phyloP scores from a whole-genome alignment of 2,888 invertebrate species.

The Polydrusus cervinus region DNA sequence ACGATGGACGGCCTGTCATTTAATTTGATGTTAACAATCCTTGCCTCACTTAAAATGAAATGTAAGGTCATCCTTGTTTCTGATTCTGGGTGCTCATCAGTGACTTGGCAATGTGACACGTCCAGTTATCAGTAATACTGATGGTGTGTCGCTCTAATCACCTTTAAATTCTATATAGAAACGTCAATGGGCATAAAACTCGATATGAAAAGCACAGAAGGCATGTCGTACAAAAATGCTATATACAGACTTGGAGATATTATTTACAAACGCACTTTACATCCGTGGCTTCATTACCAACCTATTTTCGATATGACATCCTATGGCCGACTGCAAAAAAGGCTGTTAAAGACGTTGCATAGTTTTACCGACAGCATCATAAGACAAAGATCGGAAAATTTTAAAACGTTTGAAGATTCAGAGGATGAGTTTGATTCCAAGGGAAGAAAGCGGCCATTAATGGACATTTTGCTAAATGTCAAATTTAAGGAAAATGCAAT shows the following conservation, averaged over 20 bases:
- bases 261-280: slow-evolving; percentile 52
- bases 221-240: slow-evolving; percentile 56
- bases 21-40: no score
- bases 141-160: no score
- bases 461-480: slow-evolving; percentile 60
- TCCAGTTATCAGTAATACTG: no score
- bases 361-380: slow-evolving; percentile 61
- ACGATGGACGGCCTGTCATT: no score
- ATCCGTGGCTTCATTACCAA: slow-evolving; percentile 57
- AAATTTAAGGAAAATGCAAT: slow-evolving; percentile 57
- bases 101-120: no score
- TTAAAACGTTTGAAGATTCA: slow-evolving; percentile 52
- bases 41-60: no score
- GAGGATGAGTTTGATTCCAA: slow-evolving; percentile 66
- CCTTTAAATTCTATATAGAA: slow-evolving; percentile 53
- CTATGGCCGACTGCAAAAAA: slow-evolving; percentile 50
- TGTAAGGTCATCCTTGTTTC: no score
- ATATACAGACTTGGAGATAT: slow-evolving; percentile 59
- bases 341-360: slow-evolving; percentile 57
- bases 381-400: slow-evolving; percentile 51
- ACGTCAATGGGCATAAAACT: slow-evolving; percentile 61
- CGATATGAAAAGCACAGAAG: slow-evolving; percentile 54
- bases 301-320: not conserved
- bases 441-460: slow-evolving; percentile 69
- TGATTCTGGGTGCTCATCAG: no score